Evolutionary conservation across 2,113 vertebrate species (phyloP), one percentile per base, ranked within the genome.

Genomic region (Melanotaenia duboulayi): DNA sequence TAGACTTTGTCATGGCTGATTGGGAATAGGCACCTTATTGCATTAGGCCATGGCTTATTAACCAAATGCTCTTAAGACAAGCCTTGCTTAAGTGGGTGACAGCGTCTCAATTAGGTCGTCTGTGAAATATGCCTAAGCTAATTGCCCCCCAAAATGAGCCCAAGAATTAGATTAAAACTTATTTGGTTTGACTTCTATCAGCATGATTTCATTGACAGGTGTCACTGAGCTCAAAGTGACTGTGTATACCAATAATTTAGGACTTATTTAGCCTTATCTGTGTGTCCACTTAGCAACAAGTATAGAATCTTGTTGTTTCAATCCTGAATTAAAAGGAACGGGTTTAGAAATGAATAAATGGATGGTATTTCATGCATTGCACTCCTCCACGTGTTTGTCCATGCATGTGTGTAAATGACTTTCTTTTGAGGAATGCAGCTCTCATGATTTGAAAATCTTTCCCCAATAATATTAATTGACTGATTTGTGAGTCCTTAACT

Each of bases 31-130:
- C 91, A 91, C 90, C 90, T 91, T 91, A 93, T 93, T 93, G 93
- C 91, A 91, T 93, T 92, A 94, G 90, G 76, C 71, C 87, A 93
- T 60, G 92, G 90, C 87, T 92, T 94, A 93, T 94, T 94, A 93
- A 91, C 87, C 92, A 90, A 90, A 93, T 83, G 88, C 90, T 94
- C 91, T 90, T 89, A 93, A 91, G 91, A 86, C 88, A 90, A 85
- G 91, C 89, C 87, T 91, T 91, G 89, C 90, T 94, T 92, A 94
- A 92, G 91, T 89, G 89, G 92, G 86, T 89, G 92, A 92, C 92
- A 92, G 90, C 83, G 74, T 90, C 85, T 92, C 92, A 91, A 91
- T 93, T 92, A 93, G 90, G 86, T 81, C 69, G 77, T 86, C 82
- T 86, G 81, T 79, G 76, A 90, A 90, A 89, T 90, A 89, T 80